Conservation (phyloP, 2,113 vertebrate species). For the Tetrax tetrax region DNA sequence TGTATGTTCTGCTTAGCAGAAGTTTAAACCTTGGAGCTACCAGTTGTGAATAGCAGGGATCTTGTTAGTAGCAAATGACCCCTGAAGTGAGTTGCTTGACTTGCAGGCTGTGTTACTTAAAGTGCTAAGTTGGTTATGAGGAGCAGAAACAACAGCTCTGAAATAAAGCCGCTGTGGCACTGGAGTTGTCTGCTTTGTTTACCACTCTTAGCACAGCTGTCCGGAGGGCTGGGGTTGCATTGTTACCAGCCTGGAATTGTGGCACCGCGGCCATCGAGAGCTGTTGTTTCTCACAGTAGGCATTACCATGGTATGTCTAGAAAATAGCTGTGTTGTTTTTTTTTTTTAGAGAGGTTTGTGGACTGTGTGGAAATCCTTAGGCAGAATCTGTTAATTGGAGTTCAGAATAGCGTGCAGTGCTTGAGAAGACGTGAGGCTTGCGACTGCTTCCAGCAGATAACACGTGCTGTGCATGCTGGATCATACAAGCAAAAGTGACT, state of each 20-base stretch:
- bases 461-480: rapidly evolving
- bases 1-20: neutral
- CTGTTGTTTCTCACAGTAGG: neutral
- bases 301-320: rapidly evolving
- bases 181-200: neutral
- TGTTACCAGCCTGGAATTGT: neutral
- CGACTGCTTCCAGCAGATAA: neutral
- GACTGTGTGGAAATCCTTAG: neutral
- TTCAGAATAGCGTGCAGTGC: neutral
- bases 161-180: rapidly evolving
- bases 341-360: neutral
- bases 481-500: neutral
- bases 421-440: neutral
- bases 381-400: neutral
- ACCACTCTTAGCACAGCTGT: neutral
- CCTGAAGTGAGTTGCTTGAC: neutral
- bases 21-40: neutral
- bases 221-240: neutral
- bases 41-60: neutral
- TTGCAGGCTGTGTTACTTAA: neutral
- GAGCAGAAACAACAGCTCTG: neutral
- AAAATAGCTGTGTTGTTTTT: rapidly evolving
- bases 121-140: neutral
- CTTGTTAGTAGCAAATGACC: rapidly evolving
- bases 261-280: neutral